Percentiles rank a stretch among this genome's conserved stretches.
phyloP scores from a whole-genome alignment of 2,113 vertebrate genomes.

The Xenopus laevis region DNA sequence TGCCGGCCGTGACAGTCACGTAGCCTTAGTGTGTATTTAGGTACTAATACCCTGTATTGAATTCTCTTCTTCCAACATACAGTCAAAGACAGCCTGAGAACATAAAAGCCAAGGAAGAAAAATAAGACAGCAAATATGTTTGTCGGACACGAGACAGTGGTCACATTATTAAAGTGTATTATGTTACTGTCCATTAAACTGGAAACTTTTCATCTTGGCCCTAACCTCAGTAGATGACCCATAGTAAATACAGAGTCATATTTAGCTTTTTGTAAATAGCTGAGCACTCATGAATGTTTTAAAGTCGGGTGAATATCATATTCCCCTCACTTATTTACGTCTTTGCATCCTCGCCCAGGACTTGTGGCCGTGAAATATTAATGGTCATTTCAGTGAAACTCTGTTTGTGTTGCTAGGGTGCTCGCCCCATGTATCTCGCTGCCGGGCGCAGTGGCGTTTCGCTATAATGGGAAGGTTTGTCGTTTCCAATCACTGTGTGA shows the following conservation, averaged over 20 bases:
- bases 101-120: slow-evolving; percentile 32
- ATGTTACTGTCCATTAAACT: slow-evolving; percentile 68
- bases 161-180: slow-evolving; percentile 57
- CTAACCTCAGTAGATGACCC: slow-evolving; percentile 72
- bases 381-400: slow-evolving; percentile 71
- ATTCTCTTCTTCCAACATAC: not conserved
- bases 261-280: slow-evolving; percentile 75
- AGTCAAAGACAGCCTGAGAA: not conserved
- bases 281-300: slow-evolving; percentile 74
- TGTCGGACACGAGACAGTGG: slow-evolving; percentile 58
- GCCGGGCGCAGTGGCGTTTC: too few relatives aligned
- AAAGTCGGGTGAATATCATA: slow-evolving; percentile 75
- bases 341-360: slow-evolving; percentile 68
- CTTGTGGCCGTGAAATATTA: slow-evolving; percentile 78
- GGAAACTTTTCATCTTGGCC: slow-evolving; percentile 67
- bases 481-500: slow-evolving; percentile 4
- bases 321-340: slow-evolving; percentile 82
- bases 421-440: slow-evolving; percentile 47
- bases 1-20: too few relatives aligned
- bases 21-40: too few relatives aligned
- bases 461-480: too few relatives aligned
- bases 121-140: slow-evolving; percentile 51
- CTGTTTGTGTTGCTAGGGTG: slow-evolving; percentile 66
- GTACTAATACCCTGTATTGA: too few relatives aligned
- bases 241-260: slow-evolving; percentile 73